Evolutionary conservation across 2,113 vertebrate species (phyloP), one percentile per base, ranked within the genome.

Genomic region (Anguilla rostrata): DNA sequence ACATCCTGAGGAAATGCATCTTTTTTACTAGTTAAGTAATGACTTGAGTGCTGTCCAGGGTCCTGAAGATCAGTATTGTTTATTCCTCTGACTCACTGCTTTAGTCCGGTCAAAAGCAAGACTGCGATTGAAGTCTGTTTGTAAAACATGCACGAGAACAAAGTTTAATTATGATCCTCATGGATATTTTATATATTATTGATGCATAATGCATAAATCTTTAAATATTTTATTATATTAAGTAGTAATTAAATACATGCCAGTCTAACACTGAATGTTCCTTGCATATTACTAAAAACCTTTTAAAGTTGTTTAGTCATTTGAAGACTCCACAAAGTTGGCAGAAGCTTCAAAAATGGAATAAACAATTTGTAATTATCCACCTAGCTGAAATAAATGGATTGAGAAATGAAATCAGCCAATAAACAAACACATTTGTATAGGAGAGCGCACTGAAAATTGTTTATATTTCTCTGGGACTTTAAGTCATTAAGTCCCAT

Each of bases 31-130:
- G 9, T 40, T 39, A 85, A 16, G 53, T 79, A 56, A 85, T 57
- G 75, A 78, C 29, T 56, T 12, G 43, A 80, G 84, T 39, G 18
- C 7, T 4, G 29, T 80, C 75, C 29, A 56, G 18, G 29, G 34
- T 80, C 53, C 4, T 22, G 83, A 78, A 46, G 83, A 40, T 75
- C 66, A 49, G 39, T 46, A 26, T 41, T n/a, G 12, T 75, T 40
- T 84, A 66, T 46, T 71, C 63, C 43, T 22, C 63, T 40, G 57
- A 26, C 60, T 6, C 60, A 41, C 49, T 22, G 84, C 18, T 71
- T 79, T 49, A 56, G 75, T 56, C 43, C 39, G 46, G 79, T 85
- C 84, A 79, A 39, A 85, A 85, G 49, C 71, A 78, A 20, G 49
- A 40, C 63, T 71, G 63, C 5, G 3, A 71, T 71, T n/a, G 20